Percentiles rank a stretch among this genome's conserved stretches.
Conservation (phyloP, 2,797 vertebrate species). For the Scarus forsteni region DNA sequence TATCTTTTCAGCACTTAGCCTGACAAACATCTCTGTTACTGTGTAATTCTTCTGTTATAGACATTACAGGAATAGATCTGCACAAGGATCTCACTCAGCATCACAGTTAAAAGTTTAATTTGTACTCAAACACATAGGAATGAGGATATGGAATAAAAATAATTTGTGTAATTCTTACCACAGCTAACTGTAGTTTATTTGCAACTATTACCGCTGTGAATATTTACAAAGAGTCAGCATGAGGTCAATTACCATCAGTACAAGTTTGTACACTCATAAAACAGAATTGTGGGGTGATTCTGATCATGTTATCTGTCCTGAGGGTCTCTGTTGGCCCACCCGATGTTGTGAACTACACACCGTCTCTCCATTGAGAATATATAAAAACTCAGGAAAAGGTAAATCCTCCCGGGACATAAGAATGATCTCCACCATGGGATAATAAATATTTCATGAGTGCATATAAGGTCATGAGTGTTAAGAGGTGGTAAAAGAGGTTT, state of each 20-base stretch:
- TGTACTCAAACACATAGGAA: no score
- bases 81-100: no score
- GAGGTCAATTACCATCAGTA: not conserved
- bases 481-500: conserved; percentile 92
- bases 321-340: not conserved
- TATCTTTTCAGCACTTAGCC: not conserved
- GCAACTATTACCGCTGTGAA: no score
- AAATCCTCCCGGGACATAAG: no score
- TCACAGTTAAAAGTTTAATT: no score
- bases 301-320: not conserved
- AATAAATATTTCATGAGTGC: conserved; percentile 2
- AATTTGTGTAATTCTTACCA: no score
- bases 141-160: no score
- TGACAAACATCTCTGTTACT: not conserved
- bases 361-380: not conserved
- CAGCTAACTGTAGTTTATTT: no score
- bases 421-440: not conserved
- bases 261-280: not conserved
- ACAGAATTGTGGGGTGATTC: not conserved
- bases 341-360: not conserved
- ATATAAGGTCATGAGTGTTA: conserved; percentile 85
- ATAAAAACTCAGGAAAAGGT: conserved; percentile 4
- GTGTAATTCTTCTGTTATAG: no score
- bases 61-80: no score
- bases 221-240: no score